Evolutionary conservation across 1,140 invertebrate genomes (phyloP).

Genomic region (Andricus grossulariae): DNA sequence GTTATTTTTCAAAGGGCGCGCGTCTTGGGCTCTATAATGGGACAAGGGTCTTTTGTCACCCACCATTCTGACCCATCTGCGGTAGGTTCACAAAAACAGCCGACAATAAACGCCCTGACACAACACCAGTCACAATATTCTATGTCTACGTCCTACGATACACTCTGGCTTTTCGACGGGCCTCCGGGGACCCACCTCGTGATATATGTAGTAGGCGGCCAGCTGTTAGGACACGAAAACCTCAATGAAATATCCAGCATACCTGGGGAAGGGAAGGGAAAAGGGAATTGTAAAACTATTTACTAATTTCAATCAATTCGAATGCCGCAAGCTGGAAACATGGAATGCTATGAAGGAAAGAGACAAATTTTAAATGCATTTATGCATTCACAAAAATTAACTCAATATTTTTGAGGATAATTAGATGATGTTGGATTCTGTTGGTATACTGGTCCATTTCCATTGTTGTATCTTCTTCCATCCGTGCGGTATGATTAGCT

Average conservation of each 20-base stretch:
- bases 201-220: slow-evolving; percentile 22
- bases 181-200: slow-evolving; percentile 36
- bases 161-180: slow-evolving; percentile 51
- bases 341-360: too few relatives aligned
- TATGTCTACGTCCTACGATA: slow-evolving; percentile 45
- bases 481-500: too few relatives aligned
- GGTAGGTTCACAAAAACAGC: slow-evolving; percentile 53
- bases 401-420: too few relatives aligned
- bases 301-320: too few relatives aligned
- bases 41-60: slow-evolving; percentile 24
- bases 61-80: slow-evolving; percentile 48
- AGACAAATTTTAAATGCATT: too few relatives aligned
- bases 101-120: slow-evolving; percentile 50
- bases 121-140: slow-evolving; percentile 61
- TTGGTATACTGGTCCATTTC: too few relatives aligned
- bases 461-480: too few relatives aligned
- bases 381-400: too few relatives aligned
- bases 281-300: too few relatives aligned
- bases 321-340: too few relatives aligned
- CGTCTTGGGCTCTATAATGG: slow-evolving; percentile 10
- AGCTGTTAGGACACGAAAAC: slow-evolving; percentile 8
- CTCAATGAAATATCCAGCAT: slow-evolving; percentile 34
- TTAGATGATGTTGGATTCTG: too few relatives aligned
- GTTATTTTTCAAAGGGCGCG: slow-evolving; percentile 24
- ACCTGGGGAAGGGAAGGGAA: neutral